Base-by-base conservation (phyloP, 1,140 invertebrate species). In the Diabrotica virgifera region DNA sequence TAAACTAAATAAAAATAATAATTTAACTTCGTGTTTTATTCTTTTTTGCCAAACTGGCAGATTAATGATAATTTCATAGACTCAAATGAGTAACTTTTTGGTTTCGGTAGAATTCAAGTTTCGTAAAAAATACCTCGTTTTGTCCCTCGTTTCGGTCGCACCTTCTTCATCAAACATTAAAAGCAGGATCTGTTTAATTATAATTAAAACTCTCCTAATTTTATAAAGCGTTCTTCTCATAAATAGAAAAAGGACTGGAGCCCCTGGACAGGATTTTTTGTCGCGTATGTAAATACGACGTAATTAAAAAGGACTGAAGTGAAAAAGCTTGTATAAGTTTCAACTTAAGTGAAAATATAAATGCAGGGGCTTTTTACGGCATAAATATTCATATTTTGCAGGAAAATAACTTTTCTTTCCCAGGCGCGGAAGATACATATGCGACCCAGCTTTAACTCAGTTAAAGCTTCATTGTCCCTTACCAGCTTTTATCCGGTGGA, bases 261-360 rank as follows among this genome's bases (percentile, higher is more conserved):
- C 36, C 53, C 37, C 57, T 52, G 24, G 24, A 24, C 24, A 24
- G 55, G 52, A 55, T 68, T 68, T 68, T 68, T 68, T 62, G 67
- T 65, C 63, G 54, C 36, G 53, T 62, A 59, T 68, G 63, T 68
- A 62, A 65, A 62, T 68, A 62, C 55, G 59, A 55, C 51, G 66
- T 68, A 68, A 68, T 68, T 68, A 68, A 68, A 68, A 68, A 68
- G 63, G 67, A 65, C 67, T 52, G 63, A 63, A 68, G 67, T 68
- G 67, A 68, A 68, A 68, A 68, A 68, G 67, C 67, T 68, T 68
- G 67, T 68, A 68, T 68, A 68, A 68, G 67, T 68, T 68, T 62
- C 63, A 65, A 65, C 63, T 62, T 65, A 68, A 68, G 67, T 68
- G 67, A 68, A 68, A 68, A 68, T 65, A 68, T 65, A 68, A 68